phyloP scores from a whole-genome alignment of 2,797 vertebrate species.

The Ciconia nigra region DNA sequence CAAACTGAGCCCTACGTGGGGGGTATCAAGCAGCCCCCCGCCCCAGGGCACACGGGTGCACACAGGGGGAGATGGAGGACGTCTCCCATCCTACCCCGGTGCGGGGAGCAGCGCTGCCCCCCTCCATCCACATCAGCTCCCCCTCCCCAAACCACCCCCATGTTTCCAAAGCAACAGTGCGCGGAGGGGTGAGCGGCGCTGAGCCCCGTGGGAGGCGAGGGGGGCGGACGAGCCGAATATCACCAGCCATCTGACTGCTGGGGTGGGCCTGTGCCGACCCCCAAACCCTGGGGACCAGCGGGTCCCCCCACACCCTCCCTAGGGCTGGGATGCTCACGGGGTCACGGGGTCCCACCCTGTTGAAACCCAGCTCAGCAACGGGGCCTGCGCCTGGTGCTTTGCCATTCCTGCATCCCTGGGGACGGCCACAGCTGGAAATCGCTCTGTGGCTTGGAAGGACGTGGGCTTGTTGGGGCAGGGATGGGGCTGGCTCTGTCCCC shows the following conservation, averaged over 20 bases:
- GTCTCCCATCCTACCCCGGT: accelerated
- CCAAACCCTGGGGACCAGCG: neutral
- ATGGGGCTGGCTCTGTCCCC: neutral
- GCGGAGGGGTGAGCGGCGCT: accelerated
- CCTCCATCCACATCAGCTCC: neutral
- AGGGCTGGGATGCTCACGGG: neutral
- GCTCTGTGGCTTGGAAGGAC: neutral
- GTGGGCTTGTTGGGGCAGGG: neutral
- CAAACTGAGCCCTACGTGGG: accelerated
- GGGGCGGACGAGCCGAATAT: neutral
- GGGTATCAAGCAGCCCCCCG: neutral
- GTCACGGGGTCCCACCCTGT: accelerated
- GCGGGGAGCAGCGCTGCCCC: neutral
- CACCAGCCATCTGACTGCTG: neutral
- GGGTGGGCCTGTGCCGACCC: neutral
- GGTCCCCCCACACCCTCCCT: neutral
- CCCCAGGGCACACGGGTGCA: accelerated
- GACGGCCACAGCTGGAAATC: accelerated
- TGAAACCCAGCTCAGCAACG: neutral
- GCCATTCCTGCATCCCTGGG: neutral
- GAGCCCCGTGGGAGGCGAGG: accelerated
- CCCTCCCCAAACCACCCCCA: neutral
- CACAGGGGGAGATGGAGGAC: neutral
- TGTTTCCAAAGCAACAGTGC: neutral
- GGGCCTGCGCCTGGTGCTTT: neutral